Evolutionary conservation across 1,140 invertebrate species (phyloP).

Genomic region (Diachasmimorpha longicaudata): DNA sequence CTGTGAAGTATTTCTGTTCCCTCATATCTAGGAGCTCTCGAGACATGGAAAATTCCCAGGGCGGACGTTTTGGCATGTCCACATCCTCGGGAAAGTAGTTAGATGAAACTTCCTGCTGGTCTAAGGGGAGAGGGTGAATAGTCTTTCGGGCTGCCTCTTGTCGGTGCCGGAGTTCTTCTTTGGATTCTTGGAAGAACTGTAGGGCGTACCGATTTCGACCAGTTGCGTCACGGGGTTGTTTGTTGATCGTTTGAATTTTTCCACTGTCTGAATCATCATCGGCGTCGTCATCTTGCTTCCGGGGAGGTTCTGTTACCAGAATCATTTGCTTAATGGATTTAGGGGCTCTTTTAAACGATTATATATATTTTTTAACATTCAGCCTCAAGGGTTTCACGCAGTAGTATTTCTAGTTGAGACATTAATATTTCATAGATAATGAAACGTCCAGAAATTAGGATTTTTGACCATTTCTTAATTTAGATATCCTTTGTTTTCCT

Average conservation of each 20-base stretch:
- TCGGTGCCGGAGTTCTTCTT: slow-evolving; percentile 70
- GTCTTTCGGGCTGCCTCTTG: slow-evolving; percentile 70
- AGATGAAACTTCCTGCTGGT: slow-evolving; percentile 74
- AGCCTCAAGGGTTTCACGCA: too few relatives aligned
- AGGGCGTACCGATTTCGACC: slow-evolving; percentile 71
- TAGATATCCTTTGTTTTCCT: too few relatives aligned
- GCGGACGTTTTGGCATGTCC: slow-evolving; percentile 82
- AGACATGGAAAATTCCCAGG: slow-evolving; percentile 78
- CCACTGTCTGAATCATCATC: neutral
- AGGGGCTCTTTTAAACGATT: too few relatives aligned
- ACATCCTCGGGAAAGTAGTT: slow-evolving; percentile 76
- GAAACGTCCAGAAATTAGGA: too few relatives aligned
- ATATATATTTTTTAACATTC: too few relatives aligned
- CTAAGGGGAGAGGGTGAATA: slow-evolving; percentile 64
- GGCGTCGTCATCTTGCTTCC: slow-evolving; percentile 39
- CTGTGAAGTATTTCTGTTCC: slow-evolving; percentile 79
- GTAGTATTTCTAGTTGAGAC: too few relatives aligned
- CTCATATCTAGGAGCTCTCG: slow-evolving; percentile 74
- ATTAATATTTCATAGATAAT: too few relatives aligned
- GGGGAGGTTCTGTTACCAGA: neutral
- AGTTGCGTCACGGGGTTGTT: slow-evolving; percentile 51
- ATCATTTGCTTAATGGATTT: too few relatives aligned
- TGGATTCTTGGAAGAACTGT: slow-evolving; percentile 76
- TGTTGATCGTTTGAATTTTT: slow-evolving; percentile 62
- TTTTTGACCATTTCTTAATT: too few relatives aligned